A percentile compares a stretch with the other conserved stretches of the same genome.
Evolutionary conservation across 2,797 vertebrate genomes (phyloP).

Genomic region (Sebastes nivosus): DNA sequence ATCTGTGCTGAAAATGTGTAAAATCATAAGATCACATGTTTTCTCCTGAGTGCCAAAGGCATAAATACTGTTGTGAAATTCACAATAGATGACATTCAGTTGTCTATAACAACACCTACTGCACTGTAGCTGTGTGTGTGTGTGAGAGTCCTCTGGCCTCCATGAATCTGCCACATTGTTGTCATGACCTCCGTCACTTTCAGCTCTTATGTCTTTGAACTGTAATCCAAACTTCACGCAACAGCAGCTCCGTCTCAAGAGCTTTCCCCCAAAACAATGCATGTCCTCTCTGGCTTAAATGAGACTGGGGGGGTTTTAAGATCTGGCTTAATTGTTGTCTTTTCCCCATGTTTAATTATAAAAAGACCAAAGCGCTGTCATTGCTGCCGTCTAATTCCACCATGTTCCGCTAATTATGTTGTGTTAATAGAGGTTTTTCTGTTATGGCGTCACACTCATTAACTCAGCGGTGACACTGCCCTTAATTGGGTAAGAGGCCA

Average conservation of each 20-base stretch:
- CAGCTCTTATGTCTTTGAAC: slow-evolving; percentile 62
- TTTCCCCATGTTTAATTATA: slow-evolving; percentile 72
- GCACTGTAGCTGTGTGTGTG: not conserved
- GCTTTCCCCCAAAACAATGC: slow-evolving; percentile 69
- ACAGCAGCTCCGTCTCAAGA: slow-evolving; percentile 59
- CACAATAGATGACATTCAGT: not conserved
- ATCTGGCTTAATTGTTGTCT: slow-evolving; percentile 77
- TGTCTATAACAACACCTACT: not conserved
- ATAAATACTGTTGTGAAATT: not conserved
- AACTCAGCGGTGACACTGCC: slow-evolving; percentile 76
- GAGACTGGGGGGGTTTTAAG: slow-evolving; percentile 60
- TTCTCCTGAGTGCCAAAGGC: not conserved
- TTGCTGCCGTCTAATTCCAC: slow-evolving; percentile 68
- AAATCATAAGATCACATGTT: slow-evolving; percentile 12
- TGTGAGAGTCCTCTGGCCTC: not conserved
- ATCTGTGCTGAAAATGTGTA: not conserved
- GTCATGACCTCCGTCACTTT: slow-evolving; percentile 68
- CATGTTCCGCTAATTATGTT: slow-evolving; percentile 77
- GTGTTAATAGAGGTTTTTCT: slow-evolving; percentile 72
- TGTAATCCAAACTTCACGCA: slow-evolving; percentile 59
- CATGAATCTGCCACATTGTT: slow-evolving; percentile 8
- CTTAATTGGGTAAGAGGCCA: slow-evolving; percentile 75
- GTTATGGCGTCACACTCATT: slow-evolving; percentile 72
- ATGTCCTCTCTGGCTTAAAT: slow-evolving; percentile 62
- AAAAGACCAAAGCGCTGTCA: slow-evolving; percentile 70